Evolutionary conservation across 2,888 invertebrate genomes (phyloP).

Genomic region (Epirrhoe tristata): DNA sequence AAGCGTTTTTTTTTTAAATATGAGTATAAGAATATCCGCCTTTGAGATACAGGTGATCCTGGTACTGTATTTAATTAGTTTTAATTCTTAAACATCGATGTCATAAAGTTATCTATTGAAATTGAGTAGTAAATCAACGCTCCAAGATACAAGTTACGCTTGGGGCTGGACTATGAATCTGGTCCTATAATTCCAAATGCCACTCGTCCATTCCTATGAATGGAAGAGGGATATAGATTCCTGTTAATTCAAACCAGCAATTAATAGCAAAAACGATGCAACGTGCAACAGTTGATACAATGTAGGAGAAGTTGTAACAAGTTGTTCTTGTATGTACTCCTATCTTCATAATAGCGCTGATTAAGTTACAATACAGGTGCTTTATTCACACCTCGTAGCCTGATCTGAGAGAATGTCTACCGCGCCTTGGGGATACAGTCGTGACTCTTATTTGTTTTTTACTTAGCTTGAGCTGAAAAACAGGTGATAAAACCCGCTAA

Average conservation of each 20-base stretch:
- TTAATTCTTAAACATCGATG: too few relatives aligned
- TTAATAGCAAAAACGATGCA: conserved; percentile 12
- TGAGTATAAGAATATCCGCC: too few relatives aligned
- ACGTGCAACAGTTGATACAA: conserved; percentile 13
- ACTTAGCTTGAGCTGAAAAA: too few relatives aligned
- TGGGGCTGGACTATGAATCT: too few relatives aligned
- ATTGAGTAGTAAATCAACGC: too few relatives aligned
- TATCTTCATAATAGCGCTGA: conserved; percentile 40
- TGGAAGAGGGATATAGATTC: background rate
- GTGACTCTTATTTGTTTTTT: too few relatives aligned
- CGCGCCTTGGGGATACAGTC: too few relatives aligned
- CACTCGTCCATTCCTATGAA: background rate
- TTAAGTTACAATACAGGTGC: conserved; percentile 52
- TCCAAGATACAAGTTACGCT: too few relatives aligned
- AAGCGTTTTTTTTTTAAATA: background rate
- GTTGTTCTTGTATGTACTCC: conserved; percentile 21
- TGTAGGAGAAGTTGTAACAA: conserved; percentile 14
- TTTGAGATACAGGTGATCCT: too few relatives aligned
- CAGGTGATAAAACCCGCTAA: too few relatives aligned
- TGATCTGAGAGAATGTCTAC: background rate
- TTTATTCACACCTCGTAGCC: conserved; percentile 45
- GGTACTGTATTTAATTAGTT: too few relatives aligned
- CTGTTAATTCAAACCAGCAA: background rate
- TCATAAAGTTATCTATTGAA: too few relatives aligned
- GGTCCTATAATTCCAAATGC: background rate